A percentile compares a stretch with the other conserved stretches of the same genome.
These are phyloP conservation scores for Suncus etruscus DNA, from an alignment of 2,113 vertebrate species.

Conservation along the genomic window DNA sequence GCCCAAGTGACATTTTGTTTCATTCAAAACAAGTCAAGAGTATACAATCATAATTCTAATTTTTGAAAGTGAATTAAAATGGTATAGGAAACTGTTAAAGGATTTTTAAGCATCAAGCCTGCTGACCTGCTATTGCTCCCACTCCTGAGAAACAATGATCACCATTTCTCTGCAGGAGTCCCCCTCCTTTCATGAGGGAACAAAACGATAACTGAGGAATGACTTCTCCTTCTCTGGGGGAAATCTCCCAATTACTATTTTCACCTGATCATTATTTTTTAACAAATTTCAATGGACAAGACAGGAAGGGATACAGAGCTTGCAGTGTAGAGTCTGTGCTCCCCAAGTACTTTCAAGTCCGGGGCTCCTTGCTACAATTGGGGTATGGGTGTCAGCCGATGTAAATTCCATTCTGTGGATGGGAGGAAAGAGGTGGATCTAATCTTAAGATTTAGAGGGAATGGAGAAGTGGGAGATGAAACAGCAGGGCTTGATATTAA, in stretches of 20 bases:
- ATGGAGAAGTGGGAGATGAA: not conserved
- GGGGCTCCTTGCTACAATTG: too few species aligned
- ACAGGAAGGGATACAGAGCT: conserved; percentile 52
- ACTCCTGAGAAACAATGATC: conserved; percentile 59
- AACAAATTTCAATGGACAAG: conserved; percentile 76
- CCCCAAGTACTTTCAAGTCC: not conserved
- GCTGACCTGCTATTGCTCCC: conserved; percentile 70
- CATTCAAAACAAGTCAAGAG: conserved; percentile 70
- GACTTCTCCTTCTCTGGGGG: conserved; percentile 63
- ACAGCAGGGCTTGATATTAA: not conserved
- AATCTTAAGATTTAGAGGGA: too few species aligned
- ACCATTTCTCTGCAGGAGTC: conserved; percentile 61
- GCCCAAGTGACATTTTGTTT: conserved; percentile 66
- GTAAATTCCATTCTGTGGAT: too few species aligned
- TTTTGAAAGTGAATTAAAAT: conserved; percentile 71
- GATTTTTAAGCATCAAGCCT: conserved; percentile 79
- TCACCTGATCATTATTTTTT: conserved; percentile 76
- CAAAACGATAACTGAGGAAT: conserved; percentile 69
- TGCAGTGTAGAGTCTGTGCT: conserved; percentile 39
- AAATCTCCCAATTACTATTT: conserved; percentile 64
- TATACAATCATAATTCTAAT: conserved; percentile 71
- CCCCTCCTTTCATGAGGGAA: conserved; percentile 63
- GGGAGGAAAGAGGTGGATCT: too few species aligned
- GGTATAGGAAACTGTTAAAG: conserved; percentile 61
- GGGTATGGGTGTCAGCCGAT: too few species aligned